phyloP scores from a whole-genome alignment of 2,888 invertebrate species.

The Drosophila siamana region DNA sequence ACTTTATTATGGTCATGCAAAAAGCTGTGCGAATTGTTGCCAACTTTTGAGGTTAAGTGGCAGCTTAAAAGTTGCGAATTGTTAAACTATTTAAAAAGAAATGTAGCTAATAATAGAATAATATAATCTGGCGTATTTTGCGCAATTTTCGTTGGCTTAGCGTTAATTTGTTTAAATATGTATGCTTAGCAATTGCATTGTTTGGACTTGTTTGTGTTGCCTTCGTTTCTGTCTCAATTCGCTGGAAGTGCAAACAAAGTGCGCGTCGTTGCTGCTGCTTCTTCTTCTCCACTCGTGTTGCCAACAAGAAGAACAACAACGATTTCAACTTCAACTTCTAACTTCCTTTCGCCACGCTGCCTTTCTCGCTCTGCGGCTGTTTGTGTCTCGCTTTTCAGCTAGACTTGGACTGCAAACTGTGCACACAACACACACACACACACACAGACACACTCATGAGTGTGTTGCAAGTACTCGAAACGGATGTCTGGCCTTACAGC shows the following conservation, averaged over 20 bases:
- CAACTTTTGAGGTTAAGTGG: neutral
- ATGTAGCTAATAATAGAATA: too few relatives aligned
- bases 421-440: too few relatives aligned
- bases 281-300: neutral
- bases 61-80: neutral
- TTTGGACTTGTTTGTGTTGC: too few relatives aligned
- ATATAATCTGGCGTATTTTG: too few relatives aligned
- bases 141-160: neutral
- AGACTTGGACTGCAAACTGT: conserved; percentile 27
- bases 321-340: conserved; percentile 28
- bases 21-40: neutral
- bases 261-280: neutral
- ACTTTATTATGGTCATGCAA: neutral
- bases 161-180: neutral
- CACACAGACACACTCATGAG: conserved; percentile 39
- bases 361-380: neutral
- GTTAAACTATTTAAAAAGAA: too few relatives aligned
- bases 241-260: neutral
- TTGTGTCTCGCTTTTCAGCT: neutral
- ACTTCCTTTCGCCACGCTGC: conserved; percentile 37
- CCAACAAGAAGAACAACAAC: neutral
- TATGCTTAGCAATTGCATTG: neutral
- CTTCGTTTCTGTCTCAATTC: neutral
- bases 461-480: conserved; percentile 41
- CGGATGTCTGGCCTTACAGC: conserved; percentile 56